Evolutionary conservation across 2,797 vertebrate genomes (phyloP).

Genomic region (Miichthys miiuy): DNA sequence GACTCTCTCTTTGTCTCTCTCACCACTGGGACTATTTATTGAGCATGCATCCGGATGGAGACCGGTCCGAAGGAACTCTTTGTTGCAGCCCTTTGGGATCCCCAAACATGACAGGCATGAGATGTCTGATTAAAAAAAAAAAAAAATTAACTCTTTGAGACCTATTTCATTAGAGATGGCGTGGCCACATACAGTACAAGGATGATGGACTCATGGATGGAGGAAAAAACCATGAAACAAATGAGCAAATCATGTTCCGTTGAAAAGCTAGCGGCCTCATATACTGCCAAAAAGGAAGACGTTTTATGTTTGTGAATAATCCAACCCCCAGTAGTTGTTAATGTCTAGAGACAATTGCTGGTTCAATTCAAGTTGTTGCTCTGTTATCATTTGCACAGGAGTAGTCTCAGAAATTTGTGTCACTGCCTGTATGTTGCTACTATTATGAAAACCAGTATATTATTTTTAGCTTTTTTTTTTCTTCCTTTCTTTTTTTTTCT

Average conservation of each 20-base stretch:
- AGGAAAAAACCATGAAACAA: conserved; percentile 76
- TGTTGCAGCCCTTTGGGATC: conserved; percentile 94
- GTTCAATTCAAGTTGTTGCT: conserved; percentile 99
- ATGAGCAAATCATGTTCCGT: conserved; percentile 92
- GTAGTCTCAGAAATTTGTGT: conserved; percentile 98
- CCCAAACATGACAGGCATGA: conserved; percentile 91
- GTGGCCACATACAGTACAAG: conserved; percentile 89
- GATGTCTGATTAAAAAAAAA: conserved; percentile 90
- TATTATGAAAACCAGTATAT: conserved; percentile 89
- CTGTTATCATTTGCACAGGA: conserved; percentile 99
- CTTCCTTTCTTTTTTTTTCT: conserved; percentile 17
- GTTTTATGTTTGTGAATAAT: conserved; percentile 99
- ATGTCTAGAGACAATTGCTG: conserved; percentile 99
- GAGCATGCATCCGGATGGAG: conserved; percentile 95
- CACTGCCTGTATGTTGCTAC: conserved; percentile 99
- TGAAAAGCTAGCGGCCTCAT: conserved; percentile 96
- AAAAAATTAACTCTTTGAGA: conserved; percentile 78
- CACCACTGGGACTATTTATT: conserved; percentile 99
- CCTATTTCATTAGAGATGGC: conserved; percentile 88
- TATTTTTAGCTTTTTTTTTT: conserved; percentile 61
- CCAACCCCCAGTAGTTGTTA: conserved; percentile 96
- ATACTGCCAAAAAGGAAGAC: conserved; percentile 99
- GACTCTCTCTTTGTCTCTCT: conserved; percentile 82
- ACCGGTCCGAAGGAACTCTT: conserved; percentile 95
- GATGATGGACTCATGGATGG: conserved; percentile 91